A percentile compares a stretch with the other conserved stretches of the same genome.
Evolutionary conservation across 2,797 vertebrate species (phyloP).

Genomic region (Nannoperca obscura): DNA sequence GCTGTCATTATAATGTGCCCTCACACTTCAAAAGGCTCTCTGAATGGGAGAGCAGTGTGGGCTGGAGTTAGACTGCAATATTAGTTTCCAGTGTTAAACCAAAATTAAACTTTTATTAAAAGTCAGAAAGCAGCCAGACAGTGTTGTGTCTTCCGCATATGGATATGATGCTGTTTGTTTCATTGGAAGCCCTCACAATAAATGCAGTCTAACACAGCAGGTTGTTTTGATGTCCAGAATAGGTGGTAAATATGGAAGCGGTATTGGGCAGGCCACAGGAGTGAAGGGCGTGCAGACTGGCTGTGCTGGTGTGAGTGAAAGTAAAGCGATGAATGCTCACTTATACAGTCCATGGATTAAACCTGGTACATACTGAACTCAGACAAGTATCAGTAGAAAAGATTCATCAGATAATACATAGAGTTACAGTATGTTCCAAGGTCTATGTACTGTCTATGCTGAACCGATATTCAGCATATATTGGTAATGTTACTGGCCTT

Average conservation of each 20-base stretch:
- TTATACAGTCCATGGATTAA: too few species aligned
- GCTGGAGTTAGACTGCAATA: slow-evolving; percentile 20
- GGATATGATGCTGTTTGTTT: slow-evolving; percentile 1
- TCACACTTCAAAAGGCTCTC: slow-evolving; percentile 17
- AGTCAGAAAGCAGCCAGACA: slow-evolving; percentile 10
- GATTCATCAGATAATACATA: neutral
- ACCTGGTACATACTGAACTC: neutral
- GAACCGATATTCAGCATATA: too few species aligned
- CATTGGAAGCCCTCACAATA: slow-evolving; percentile 5
- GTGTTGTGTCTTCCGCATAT: neutral
- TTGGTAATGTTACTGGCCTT: neutral
- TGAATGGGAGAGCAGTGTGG: neutral
- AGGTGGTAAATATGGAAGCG: neutral
- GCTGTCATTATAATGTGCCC: slow-evolving; percentile 3
- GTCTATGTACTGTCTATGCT: neutral
- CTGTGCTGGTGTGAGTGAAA: neutral
- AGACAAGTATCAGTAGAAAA: neutral
- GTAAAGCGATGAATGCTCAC: neutral
- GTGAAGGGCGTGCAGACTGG: neutral
- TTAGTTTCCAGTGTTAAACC: slow-evolving; percentile 20
- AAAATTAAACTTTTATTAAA: slow-evolving; percentile 41
- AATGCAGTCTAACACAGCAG: neutral
- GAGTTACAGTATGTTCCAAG: neutral
- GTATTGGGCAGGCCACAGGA: neutral
- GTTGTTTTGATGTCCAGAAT: neutral